Evolutionary conservation across 2,888 invertebrate genomes (phyloP).

Genomic region (Drosophila kanekoi): DNA sequence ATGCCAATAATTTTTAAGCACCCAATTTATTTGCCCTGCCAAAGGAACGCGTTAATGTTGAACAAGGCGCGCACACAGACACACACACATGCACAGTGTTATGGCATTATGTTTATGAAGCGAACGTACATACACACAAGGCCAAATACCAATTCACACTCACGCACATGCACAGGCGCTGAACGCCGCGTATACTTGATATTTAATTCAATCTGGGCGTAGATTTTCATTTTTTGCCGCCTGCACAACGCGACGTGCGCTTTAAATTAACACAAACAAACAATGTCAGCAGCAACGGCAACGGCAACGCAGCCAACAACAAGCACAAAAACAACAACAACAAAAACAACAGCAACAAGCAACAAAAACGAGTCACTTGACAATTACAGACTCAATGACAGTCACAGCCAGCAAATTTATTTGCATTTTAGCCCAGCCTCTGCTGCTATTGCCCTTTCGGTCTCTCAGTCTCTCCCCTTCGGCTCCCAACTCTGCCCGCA

Average conservation of each 20-base stretch:
- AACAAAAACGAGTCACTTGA: constrained; percentile 67
- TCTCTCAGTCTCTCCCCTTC: constrained; percentile 8
- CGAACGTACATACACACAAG: constrained; percentile 47
- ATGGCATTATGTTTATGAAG: constrained; percentile 70
- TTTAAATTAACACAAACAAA: constrained; percentile 76
- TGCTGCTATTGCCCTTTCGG: constrained; percentile 30
- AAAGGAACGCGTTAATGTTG: constrained; percentile 47
- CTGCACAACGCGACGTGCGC: constrained; percentile 48
- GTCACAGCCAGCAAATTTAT: constrained; percentile 74
- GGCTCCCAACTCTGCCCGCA: background rate
- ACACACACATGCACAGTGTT: constrained; percentile 41
- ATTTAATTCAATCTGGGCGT: constrained; percentile 75
- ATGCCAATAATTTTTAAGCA: constrained; percentile 64
- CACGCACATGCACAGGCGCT: constrained; percentile 20
- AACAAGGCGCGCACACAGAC: constrained; percentile 37
- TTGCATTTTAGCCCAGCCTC: constrained; percentile 69
- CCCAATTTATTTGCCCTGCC: constrained; percentile 56
- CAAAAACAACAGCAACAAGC: constrained; percentile 32
- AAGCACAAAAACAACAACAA: constrained; percentile 19
- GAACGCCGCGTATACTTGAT: constrained; percentile 68
- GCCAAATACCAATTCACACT: constrained; percentile 39
- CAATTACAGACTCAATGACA: constrained; percentile 77
- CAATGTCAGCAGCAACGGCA: constrained; percentile 64
- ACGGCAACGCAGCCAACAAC: constrained; percentile 24
- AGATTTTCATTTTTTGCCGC: constrained; percentile 52